Evolutionary conservation across 2,113 vertebrate species (phyloP), one percentile per base, ranked within the genome.

Genomic region (Nettapus auritus): DNA sequence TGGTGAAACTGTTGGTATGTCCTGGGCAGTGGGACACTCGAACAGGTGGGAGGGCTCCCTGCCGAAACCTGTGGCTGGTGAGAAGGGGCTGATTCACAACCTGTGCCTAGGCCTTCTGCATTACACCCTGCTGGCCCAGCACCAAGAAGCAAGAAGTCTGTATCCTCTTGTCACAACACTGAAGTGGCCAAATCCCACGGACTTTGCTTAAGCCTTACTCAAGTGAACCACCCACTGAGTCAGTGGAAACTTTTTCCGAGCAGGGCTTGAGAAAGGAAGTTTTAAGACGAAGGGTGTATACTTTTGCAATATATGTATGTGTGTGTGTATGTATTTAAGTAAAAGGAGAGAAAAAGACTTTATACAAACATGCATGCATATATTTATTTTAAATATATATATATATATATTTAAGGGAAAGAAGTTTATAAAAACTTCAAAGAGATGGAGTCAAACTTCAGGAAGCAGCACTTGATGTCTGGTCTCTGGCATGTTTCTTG

Each of bases 1-100:
- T 59, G 46, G 4, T 0, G 2, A 29, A 31, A 25, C 29, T 3
- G 8, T 13, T 0, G 0, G 17, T 23, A 15, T 4, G 23, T 44
- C 46, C 2, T 11, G 5, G 7, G 76, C 17, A 93, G 25, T 1
- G 5, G 63, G n/a, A 38, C 3, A 6, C 8, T 14, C 22, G 1
- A 11, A 11, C 36, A 5, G 63, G 22, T 1, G 3, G 66, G 60
- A 91, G 29, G 22, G 21, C 10, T 75, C 59, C 50, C 50, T n/a
- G 53, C 55, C 7, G 3, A 66, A 89, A 29, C 44, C 48, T 94
- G 52, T 4, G 7, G 44, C 17, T 4, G 1, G 38, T 63, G 74
- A 38, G 74, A 75, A 56, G 42, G 3, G 10, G 4, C 40, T 75
- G 79, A 90, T 90, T 88, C 62, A 66, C 4, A 3, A 10, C 0